These are phyloP conservation scores for Scaptomyza reducta DNA, from an alignment of 2,888 invertebrate species.

Conservation along the genomic window DNA sequence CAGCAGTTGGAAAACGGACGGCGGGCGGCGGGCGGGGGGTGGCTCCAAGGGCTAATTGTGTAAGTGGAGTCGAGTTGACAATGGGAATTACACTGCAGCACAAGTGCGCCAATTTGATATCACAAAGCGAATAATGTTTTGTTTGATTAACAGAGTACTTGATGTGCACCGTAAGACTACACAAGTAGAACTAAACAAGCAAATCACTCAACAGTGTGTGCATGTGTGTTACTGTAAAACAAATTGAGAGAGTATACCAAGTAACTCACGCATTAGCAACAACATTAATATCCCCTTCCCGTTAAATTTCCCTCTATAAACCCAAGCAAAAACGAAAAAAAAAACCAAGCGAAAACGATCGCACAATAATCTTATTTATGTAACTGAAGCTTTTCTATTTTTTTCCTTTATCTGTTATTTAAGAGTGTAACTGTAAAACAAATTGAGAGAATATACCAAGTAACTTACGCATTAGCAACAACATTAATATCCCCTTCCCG, in stretches of 20 bases:
- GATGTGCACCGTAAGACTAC: too few relatives aligned
- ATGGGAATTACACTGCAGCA: conserved; percentile 12
- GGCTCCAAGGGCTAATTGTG: conserved; percentile 39
- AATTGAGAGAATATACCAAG: neutral
- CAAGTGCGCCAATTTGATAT: neutral
- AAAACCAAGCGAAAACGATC: neutral
- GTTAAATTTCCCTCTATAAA: neutral
- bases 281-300: neutral
- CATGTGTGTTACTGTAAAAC: neutral
- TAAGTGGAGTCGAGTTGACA: conserved; percentile 13
- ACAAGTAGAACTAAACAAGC: too few relatives aligned
- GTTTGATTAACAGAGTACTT: too few relatives aligned
- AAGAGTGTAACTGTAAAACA: neutral
- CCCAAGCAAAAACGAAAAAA: neutral
- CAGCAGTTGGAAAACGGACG: too few relatives aligned
- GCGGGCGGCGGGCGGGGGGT: too few relatives aligned
- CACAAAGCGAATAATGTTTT: neutral
- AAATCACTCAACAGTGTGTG: too few relatives aligned
- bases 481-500: neutral
- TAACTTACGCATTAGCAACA: neutral
- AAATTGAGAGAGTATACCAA: neutral
- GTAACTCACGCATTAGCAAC: neutral
- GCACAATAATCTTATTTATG: neutral
- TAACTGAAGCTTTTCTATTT: too few relatives aligned
- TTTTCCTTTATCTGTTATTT: too few relatives aligned